These are phyloP conservation scores for Betta splendens DNA, from an alignment of 2,797 vertebrate species.

Conservation along the genomic window DNA sequence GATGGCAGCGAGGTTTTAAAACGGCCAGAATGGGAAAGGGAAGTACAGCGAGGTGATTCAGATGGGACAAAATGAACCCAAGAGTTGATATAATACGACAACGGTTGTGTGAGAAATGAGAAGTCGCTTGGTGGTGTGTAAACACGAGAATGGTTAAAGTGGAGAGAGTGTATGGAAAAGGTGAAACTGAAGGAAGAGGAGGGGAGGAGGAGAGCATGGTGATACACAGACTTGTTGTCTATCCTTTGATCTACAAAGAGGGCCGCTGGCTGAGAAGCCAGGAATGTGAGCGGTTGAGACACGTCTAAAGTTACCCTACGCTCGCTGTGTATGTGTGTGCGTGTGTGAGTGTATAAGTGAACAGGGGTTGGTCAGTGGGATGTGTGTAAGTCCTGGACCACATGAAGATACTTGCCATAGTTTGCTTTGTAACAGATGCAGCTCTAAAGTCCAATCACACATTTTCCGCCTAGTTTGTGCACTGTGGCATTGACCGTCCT, in stretches of 20 bases:
- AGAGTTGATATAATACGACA: background rate
- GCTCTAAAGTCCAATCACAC: background rate
- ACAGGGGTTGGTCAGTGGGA: slow-evolving; percentile 9
- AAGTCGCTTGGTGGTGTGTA: slow-evolving; percentile 11
- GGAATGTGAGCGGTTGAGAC: slow-evolving; percentile 76
- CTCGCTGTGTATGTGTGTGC: slow-evolving; percentile 22
- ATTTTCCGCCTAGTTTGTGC: slow-evolving; percentile 4
- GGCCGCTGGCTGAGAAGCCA: slow-evolving; percentile 67
- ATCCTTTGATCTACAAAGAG: slow-evolving; percentile 80
- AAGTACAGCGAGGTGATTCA: background rate
- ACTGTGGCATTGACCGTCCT: no score
- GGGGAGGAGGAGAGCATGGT: slow-evolving; percentile 38
- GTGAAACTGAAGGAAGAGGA: slow-evolving; percentile 62
- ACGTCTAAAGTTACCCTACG: slow-evolving; percentile 70
- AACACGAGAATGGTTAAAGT: slow-evolving; percentile 32
- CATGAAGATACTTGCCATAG: background rate
- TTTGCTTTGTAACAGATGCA: background rate
- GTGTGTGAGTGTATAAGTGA: slow-evolving; percentile 10
- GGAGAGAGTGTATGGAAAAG: slow-evolving; percentile 36
- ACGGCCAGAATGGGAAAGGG: slow-evolving; percentile 27
- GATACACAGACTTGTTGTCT: slow-evolving; percentile 64
- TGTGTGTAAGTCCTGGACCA: no score
- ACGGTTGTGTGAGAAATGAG: slow-evolving; percentile 10
- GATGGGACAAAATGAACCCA: slow-evolving; percentile 17
- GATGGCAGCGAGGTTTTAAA: slow-evolving; percentile 57